Evolutionary conservation across 2,888 invertebrate genomes (phyloP).

Genomic region (Tetramorium bicarinatum): DNA sequence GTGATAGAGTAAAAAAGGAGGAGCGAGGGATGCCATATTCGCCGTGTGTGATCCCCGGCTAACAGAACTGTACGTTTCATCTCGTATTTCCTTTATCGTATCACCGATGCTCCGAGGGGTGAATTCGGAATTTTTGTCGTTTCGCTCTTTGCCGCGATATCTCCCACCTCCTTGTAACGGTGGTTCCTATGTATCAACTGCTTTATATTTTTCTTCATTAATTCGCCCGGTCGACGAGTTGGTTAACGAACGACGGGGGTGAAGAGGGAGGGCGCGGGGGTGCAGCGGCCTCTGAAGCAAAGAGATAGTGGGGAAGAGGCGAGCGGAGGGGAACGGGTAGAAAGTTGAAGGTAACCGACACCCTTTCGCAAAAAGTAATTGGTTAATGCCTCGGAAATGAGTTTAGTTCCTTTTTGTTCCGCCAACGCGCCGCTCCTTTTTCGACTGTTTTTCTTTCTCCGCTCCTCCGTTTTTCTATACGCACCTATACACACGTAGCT

Average conservation of each 20-base stretch:
- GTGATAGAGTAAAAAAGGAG: not conserved
- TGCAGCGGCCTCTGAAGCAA: conserved; percentile 61
- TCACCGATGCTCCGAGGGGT: conserved; percentile 18
- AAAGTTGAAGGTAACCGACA: conserved; percentile 84
- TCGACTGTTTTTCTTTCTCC: conserved; percentile 72
- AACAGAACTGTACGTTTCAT: conserved; percentile 5
- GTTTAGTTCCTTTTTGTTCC: conserved; percentile 84
- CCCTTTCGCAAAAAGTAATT: conserved; percentile 86
- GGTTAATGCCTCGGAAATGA: conserved; percentile 86
- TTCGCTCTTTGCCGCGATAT: conserved; percentile 38
- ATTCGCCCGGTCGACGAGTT: conserved; percentile 68
- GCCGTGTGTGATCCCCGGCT: not conserved
- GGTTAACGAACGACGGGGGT: conserved; percentile 75
- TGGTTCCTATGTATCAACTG: conserved; percentile 37
- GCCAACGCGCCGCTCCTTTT: conserved; percentile 76
- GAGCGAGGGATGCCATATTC: not conserved
- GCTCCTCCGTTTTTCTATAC: conserved; percentile 63
- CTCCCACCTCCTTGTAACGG: conserved; percentile 22
- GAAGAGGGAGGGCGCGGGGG: conserved; percentile 63
- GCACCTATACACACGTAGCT: conserved; percentile 52
- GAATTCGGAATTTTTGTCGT: conserved; percentile 49
- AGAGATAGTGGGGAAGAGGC: conserved; percentile 55
- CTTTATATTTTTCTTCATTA: conserved; percentile 79
- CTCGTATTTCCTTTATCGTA: conserved; percentile 32
- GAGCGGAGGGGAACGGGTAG: conserved; percentile 62